These are phyloP conservation scores for Sesamia inferens DNA, from an alignment of 2,888 invertebrate genomes.

Conservation along the genomic window DNA sequence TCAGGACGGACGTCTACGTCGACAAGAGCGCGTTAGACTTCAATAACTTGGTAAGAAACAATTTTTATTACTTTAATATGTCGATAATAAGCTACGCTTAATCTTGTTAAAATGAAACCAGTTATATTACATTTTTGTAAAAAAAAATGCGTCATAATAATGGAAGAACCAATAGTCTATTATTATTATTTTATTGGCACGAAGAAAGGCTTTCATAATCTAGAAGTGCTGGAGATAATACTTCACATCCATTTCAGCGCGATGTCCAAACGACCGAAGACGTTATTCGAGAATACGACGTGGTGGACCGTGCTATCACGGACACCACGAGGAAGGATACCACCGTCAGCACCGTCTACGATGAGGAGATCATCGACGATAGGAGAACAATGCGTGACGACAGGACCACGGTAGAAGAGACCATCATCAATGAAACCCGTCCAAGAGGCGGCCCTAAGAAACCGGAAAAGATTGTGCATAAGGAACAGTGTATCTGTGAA, in stretches of 20 bases:
- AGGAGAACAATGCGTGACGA: conserved; percentile 87
- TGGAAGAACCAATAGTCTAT: neutral
- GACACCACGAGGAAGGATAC: conserved; percentile 85
- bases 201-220: conserved; percentile 16
- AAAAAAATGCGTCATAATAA: neutral
- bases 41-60: conserved; percentile 86
- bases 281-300: conserved; percentile 86
- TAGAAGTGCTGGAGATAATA: conserved; percentile 34
- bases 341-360: conserved; percentile 85
- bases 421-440: conserved; percentile 82
- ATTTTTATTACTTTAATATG: neutral
- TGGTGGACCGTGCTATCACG: conserved; percentile 87
- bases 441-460: conserved; percentile 85
- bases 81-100: neutral
- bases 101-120: neutral
- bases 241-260: conserved; percentile 75
- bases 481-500: conserved; percentile 97
- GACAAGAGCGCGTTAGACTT: conserved; percentile 88
- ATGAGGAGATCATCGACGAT: conserved; percentile 84
- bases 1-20: conserved; percentile 88
- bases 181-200: conserved; percentile 19
- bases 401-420: conserved; percentile 79
- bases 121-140: neutral
- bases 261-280: conserved; percentile 88
- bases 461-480: conserved; percentile 84